A percentile compares a stretch with the other conserved stretches of the same genome.
phyloP scores from a whole-genome alignment of 2,797 vertebrate genomes.

The Cossypha polioptera region DNA sequence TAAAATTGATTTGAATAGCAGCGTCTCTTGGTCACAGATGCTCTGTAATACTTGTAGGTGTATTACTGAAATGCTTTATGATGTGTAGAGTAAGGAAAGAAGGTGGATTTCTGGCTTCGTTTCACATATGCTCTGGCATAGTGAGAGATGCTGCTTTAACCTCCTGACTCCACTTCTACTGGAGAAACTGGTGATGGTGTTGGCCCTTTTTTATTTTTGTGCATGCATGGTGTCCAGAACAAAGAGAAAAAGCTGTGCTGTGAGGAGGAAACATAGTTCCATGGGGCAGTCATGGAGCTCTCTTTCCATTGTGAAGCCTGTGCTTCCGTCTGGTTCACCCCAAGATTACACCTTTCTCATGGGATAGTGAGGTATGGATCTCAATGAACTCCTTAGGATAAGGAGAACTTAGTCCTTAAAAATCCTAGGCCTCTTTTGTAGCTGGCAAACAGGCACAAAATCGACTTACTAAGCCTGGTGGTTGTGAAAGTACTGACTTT shows the following conservation, averaged over 20 bases:
- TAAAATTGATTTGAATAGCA: neutral
- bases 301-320: neutral
- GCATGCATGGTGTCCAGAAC: accelerated
- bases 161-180: neutral
- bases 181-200: neutral
- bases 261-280: accelerated
- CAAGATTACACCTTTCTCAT: neutral
- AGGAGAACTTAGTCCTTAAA: neutral
- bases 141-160: neutral
- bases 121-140: accelerated
- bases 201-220: neutral
- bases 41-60: neutral
- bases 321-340: neutral
- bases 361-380: neutral
- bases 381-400: neutral
- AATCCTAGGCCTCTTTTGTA: neutral
- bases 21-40: neutral
- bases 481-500: neutral
- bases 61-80: neutral
- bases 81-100: neutral
- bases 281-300: accelerated
- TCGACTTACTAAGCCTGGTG: neutral
- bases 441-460: neutral
- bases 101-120: neutral
- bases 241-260: neutral